phyloP scores from a whole-genome alignment of 2,797 vertebrate species.

The Schizopygopsis malacanthus region DNA sequence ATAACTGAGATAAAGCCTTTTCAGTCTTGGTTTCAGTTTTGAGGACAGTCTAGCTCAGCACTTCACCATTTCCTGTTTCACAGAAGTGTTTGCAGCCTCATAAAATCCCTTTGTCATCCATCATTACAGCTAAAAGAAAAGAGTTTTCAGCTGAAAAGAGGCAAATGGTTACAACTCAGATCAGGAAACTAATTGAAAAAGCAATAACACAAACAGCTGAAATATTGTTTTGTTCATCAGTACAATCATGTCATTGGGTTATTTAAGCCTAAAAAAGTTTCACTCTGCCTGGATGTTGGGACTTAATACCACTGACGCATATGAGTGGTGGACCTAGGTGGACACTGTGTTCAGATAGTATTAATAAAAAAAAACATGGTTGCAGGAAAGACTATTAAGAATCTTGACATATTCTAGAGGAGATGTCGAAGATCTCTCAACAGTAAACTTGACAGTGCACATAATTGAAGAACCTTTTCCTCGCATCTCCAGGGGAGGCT shows the following conservation, averaged over 20 bases:
- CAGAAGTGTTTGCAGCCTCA: constrained; percentile 17
- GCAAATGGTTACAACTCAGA: background rate
- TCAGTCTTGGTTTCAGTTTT: constrained; percentile 9
- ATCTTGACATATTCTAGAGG: background rate
- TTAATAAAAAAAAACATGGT: background rate
- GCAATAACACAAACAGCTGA: no score
- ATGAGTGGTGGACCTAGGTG: background rate
- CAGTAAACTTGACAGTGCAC: background rate
- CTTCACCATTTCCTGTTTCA: constrained; percentile 30
- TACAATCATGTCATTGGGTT: background rate
- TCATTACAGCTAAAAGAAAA: constrained; percentile 6
- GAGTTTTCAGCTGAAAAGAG: background rate
- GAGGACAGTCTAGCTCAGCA: constrained; percentile 17
- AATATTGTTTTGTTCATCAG: background rate
- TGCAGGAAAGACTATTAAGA: background rate
- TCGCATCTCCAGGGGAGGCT: background rate
- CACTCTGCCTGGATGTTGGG: background rate
- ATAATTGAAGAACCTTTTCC: background rate
- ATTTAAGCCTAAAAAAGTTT: background rate
- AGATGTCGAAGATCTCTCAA: background rate
- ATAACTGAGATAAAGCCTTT: background rate
- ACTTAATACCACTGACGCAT: background rate
- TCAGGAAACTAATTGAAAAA: background rate
- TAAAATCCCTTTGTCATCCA: constrained; percentile 23
- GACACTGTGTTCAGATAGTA: background rate